These are phyloP conservation scores for Trichacis sp. DNA, from an alignment of 2,888 invertebrate species.

Conservation along the genomic window DNA sequence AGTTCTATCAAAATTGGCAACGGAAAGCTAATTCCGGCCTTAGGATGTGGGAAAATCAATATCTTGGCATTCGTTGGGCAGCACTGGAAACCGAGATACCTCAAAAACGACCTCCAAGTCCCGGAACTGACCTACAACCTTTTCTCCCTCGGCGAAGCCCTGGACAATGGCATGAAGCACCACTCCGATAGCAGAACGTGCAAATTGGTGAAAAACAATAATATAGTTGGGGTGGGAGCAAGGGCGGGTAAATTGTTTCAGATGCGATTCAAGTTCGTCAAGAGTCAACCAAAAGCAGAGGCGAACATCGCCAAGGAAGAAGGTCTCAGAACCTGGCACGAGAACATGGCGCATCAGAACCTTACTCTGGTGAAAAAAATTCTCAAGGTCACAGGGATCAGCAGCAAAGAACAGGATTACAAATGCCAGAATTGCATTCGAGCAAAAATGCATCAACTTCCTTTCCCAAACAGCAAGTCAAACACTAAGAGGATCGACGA, in stretches of 20 bases:
- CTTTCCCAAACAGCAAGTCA: slow-evolving; percentile 24
- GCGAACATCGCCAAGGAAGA: slow-evolving; percentile 2
- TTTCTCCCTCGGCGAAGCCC: too few relatives aligned
- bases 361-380: slow-evolving; percentile 24
- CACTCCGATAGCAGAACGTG: neutral
- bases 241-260: neutral
- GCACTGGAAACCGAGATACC: neutral
- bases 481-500: slow-evolving; percentile 27
- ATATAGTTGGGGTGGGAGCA: slow-evolving; percentile 14
- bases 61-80: neutral
- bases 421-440: slow-evolving; percentile 3
- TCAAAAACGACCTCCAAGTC: slow-evolving; percentile 7
- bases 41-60: neutral
- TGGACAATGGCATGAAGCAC: too few relatives aligned
- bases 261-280: slow-evolving; percentile 11
- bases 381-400: too few relatives aligned
- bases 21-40: neutral
- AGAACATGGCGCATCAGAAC: slow-evolving; percentile 32
- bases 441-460: slow-evolving; percentile 15
- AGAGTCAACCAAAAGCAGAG: neutral
- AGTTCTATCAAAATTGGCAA: neutral
- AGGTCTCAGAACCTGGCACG: slow-evolving; percentile 20
- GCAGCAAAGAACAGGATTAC: too few relatives aligned
- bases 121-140: slow-evolving; percentile 2
- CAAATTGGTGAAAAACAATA: neutral